Evolutionary conservation across 2,888 invertebrate species (phyloP).

Genomic region (Hirtodrosophila cameraria): DNA sequence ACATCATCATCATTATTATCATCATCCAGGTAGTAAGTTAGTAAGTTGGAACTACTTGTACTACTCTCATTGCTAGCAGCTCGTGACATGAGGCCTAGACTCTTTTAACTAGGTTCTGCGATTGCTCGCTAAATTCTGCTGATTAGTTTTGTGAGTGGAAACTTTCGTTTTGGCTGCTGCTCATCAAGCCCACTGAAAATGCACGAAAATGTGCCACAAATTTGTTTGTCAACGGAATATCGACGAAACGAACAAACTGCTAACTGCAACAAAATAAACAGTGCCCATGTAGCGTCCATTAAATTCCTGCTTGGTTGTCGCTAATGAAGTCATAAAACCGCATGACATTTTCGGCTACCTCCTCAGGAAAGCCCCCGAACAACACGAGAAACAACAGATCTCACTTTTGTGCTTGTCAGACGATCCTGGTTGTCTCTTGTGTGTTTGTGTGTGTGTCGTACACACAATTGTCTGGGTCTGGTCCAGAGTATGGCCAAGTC

Average conservation of each 20-base stretch:
- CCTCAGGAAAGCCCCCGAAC: constrained; percentile 43
- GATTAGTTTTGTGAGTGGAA: constrained; percentile 55
- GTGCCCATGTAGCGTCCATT: constrained; percentile 49
- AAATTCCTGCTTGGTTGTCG: constrained; percentile 66
- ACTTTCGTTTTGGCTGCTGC: constrained; percentile 68
- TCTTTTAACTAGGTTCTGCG: constrained; percentile 40
- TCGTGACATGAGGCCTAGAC: constrained; percentile 59
- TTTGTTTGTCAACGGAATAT: constrained; percentile 60
- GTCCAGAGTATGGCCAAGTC: constrained; percentile 35
- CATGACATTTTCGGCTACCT: constrained; percentile 81
- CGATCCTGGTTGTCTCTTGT: constrained; percentile 48
- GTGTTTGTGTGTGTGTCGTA: constrained; percentile 48
- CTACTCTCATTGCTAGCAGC: constrained; percentile 31
- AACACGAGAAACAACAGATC: constrained; percentile 57
- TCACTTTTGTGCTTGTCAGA: constrained; percentile 63
- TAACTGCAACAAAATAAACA: not conserved
- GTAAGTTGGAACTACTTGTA: constrained; percentile 12
- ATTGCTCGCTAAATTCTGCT: constrained; percentile 51
- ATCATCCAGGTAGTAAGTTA: no score
- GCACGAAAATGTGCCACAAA: constrained; percentile 69
- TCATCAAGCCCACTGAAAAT: constrained; percentile 59
- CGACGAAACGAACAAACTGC: not conserved
- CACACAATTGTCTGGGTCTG: constrained; percentile 60
- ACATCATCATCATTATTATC: no score
- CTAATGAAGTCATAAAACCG: constrained; percentile 84